Evolutionary conservation across 2,797 vertebrate species (phyloP), one percentile per base, ranked within the genome.

Genomic region (Enteromius argenteus): DNA sequence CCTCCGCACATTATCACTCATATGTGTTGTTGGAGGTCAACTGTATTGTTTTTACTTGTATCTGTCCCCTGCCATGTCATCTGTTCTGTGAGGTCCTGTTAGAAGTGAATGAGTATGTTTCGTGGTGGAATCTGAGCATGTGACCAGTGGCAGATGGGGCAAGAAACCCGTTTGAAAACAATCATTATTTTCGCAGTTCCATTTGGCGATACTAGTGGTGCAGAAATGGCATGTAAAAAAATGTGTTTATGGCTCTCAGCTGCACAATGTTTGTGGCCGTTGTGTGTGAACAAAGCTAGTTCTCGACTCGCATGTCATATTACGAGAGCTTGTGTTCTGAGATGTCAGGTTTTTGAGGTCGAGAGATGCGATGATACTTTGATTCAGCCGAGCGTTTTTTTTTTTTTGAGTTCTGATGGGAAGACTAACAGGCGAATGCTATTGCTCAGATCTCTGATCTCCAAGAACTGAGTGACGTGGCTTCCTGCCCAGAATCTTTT

Each of bases 401-500:
- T 49, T 79, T n/a, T 62, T 79, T 83, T 19, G 15, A 37, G 64
- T 79, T 80, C 74, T 75, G 77, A 68, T 64, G 58, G 77, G 71
- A 80, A 83, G 78, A 84, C 82, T 77, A 85, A 80, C 84, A 60
- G 73, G 44, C 44, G 49, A 56, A 81, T 56, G 56, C 51, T 49
- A 17, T 73, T 56, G 56, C 74, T 81, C 49, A 17, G 46, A 56
- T 39, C 75, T 79, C 87, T 86, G 85, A 87, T 86, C 74, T 76
- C 68, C 68, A 82, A 85, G 83, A 82, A 69, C 68, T 85, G 86
- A 88, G 87, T 85, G 87, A 86, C 84, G 79, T 89, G 90, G 90
- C 88, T 79, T 44, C 42, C 39, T 72, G 87, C 88, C 88, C 87
- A 87, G 86, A 86, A 64, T 81, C 84, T 85, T 86, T 87, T 90